phyloP scores from a whole-genome alignment of 2,888 invertebrate genomes.

The Masnerella sp. region DNA sequence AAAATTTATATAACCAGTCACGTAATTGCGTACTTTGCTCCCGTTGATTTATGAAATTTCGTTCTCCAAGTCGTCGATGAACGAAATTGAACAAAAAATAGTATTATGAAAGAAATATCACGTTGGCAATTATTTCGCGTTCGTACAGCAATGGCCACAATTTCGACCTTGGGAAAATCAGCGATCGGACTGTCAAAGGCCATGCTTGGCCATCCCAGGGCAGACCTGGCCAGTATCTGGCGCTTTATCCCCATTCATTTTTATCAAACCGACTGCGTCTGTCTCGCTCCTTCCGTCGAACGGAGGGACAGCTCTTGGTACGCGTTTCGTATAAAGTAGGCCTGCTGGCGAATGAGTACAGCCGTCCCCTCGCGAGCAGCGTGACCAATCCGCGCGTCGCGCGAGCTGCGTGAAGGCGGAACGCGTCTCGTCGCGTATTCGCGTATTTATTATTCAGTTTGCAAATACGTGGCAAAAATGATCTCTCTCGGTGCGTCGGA shows the following conservation, averaged over 20 bases:
- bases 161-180: too few relatives aligned
- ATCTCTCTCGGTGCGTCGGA: constrained; percentile 69
- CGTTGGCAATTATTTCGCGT: too few relatives aligned
- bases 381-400: constrained; percentile 76
- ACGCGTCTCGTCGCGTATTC: constrained; percentile 74
- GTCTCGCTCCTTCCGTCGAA: constrained; percentile 10
- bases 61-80: too few relatives aligned
- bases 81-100: too few relatives aligned
- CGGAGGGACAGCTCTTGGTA: constrained; percentile 26
- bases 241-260: neutral
- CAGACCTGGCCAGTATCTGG: too few relatives aligned
- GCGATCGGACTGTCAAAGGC: constrained; percentile 7
- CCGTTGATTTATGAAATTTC: too few relatives aligned
- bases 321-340: constrained; percentile 53
- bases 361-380: constrained; percentile 75
- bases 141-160: too few relatives aligned
- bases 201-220: neutral
- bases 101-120: too few relatives aligned
- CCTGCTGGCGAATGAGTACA: constrained; percentile 68
- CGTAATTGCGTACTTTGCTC: too few relatives aligned
- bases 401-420: constrained; percentile 77
- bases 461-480: constrained; percentile 77
- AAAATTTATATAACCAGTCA: too few relatives aligned
- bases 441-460: constrained; percentile 78
- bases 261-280: constrained; percentile 18